A percentile compares a stretch with the other conserved stretches of the same genome.
Conservation (phyloP, 2,888 invertebrate species). For the Unio pictorum region DNA sequence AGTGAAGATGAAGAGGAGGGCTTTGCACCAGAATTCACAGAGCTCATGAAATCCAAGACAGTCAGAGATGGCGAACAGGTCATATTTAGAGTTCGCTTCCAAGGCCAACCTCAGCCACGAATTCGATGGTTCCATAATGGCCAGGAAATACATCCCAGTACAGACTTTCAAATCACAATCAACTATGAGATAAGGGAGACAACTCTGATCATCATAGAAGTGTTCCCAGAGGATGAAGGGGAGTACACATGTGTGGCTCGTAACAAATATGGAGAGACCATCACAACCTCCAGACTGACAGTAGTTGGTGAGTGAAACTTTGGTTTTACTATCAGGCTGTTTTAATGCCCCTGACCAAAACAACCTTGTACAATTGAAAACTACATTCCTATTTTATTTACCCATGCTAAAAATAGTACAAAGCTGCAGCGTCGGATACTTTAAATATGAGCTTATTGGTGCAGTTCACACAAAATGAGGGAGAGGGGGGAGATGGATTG, state of each 20-base stretch:
- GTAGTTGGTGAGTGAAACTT: slow-evolving; percentile 67
- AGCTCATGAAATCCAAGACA: slow-evolving; percentile 81
- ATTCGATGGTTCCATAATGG: slow-evolving; percentile 73
- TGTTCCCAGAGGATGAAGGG: slow-evolving; percentile 99
- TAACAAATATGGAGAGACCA: slow-evolving; percentile 91
- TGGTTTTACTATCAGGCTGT: not conserved
- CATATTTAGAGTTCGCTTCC: slow-evolving; percentile 58
- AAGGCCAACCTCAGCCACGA: slow-evolving; percentile 59
- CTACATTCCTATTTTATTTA: too few relatives aligned
- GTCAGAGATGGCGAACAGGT: slow-evolving; percentile 92
- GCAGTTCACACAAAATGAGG: too few relatives aligned
- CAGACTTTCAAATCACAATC: slow-evolving; percentile 70
- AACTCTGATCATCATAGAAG: slow-evolving; percentile 92
- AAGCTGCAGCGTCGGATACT: too few relatives aligned
- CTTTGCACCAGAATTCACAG: slow-evolving; percentile 86
- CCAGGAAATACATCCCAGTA: slow-evolving; percentile 68
- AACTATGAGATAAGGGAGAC: slow-evolving; percentile 85
- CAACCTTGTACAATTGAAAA: too few relatives aligned
- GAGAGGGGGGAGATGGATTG: too few relatives aligned
- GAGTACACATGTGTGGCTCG: slow-evolving; percentile 91
- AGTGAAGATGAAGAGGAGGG: slow-evolving; percentile 48
- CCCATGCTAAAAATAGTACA: too few relatives aligned
- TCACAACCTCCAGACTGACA: slow-evolving; percentile 82
- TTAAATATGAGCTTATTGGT: too few relatives aligned
- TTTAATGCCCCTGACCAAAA: too few relatives aligned